A percentile compares a stretch with the other conserved stretches of the same genome.
Evolutionary conservation across 2,797 vertebrate genomes (phyloP).

Genomic region (Malurus leucopterus): DNA sequence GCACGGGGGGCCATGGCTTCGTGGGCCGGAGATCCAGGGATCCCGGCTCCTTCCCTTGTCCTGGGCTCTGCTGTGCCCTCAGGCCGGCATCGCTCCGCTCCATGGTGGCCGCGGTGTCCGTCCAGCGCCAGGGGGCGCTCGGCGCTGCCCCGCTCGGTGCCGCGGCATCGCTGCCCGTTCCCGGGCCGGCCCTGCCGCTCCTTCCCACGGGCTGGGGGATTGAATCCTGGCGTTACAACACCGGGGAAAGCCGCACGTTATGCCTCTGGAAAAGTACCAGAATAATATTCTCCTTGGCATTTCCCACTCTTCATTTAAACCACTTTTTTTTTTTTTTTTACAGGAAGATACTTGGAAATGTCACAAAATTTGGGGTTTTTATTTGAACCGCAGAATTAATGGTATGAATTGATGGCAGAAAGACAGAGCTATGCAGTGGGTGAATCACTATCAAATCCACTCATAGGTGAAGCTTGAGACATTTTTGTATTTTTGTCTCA

Average conservation of each 20-base stretch:
- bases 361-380: background rate
- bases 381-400: background rate
- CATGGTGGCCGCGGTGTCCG: background rate
- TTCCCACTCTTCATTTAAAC: background rate
- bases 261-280: background rate
- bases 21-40: rapidly evolving
- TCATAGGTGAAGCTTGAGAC: background rate
- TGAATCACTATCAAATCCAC: background rate
- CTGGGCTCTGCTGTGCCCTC: background rate
- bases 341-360: background rate
- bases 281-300: background rate
- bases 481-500: background rate
- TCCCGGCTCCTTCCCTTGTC: rapidly evolving
- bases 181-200: background rate
- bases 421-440: background rate
- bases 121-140: background rate
- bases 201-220: background rate
- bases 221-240: background rate
- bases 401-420: background rate
- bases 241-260: background rate
- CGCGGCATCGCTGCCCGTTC: background rate
- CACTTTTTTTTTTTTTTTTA: background rate
- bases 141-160: background rate
- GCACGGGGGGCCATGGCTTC: rapidly evolving
- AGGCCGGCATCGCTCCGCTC: rapidly evolving